phyloP scores from a whole-genome alignment of 1,140 invertebrate genomes.

The Drosophila trapezifrons region DNA sequence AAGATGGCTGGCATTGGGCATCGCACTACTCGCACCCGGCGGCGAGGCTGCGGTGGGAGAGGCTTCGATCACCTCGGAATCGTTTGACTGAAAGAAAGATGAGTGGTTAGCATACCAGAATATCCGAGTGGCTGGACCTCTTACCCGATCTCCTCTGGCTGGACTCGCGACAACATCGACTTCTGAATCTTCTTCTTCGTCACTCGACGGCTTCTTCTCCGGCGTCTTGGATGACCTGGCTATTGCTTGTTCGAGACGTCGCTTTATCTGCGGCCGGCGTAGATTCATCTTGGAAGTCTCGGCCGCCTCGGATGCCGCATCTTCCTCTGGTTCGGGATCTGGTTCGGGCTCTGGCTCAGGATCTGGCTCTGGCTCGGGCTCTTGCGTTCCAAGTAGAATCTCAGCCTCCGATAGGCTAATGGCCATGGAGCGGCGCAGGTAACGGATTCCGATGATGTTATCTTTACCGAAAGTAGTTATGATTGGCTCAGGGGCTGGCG shows the following conservation, averaged over 20 bases:
- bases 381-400: conserved; percentile 21
- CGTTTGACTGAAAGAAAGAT: conserved; percentile 31
- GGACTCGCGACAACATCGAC: neutral
- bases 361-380: conserved; percentile 15
- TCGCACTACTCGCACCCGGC: neutral
- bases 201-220: conserved; percentile 16
- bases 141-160: conserved; percentile 6
- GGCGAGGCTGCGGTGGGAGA: conserved; percentile 51
- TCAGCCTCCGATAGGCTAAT: conserved; percentile 60
- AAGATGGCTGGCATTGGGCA: conserved; percentile 32
- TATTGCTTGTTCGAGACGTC: conserved; percentile 38
- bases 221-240: conserved; percentile 54
- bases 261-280: conserved; percentile 39
- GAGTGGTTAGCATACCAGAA: neutral
- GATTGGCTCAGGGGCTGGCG: conserved; percentile 33
- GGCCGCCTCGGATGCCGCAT: neutral
- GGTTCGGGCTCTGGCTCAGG: neutral
- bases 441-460: conserved; percentile 55
- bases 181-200: neutral
- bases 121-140: neutral
- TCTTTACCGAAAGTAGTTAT: conserved; percentile 70
- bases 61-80: conserved; percentile 61
- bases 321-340: neutral
- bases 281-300: conserved; percentile 44
- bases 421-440: conserved; percentile 66